Evolutionary conservation across 2,113 vertebrate genomes (phyloP), one percentile per base, ranked within the genome.

Genomic region (Tretioscincus oriximinensis): DNA sequence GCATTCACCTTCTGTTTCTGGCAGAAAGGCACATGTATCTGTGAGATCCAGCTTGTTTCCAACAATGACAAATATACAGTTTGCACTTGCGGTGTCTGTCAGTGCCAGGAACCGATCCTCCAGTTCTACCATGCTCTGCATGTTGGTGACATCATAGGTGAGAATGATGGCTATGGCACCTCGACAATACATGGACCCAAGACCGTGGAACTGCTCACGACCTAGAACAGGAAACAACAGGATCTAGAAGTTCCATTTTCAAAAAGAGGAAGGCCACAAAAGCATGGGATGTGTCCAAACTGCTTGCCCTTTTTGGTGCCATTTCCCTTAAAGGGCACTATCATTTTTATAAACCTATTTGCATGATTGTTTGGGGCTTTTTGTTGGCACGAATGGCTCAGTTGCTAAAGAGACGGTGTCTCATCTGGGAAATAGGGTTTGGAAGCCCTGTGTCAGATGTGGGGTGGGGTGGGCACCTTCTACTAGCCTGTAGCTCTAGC

Each of bases 151-250:
- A 0, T 99, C 98, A 0, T 99, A 99, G 1, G 95, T 98, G 63
- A 99, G 96, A 90, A 99, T 97, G 92, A 99, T 89, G 0, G 97
- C 98, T 0, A 96, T 94, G 0, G 98, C 98, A 0, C 97, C 96
- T 20, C 98, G 93, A 84, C 98, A 99, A 93, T 99, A 99, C 98
- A 99, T 97, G 3, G 98, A 99, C 63, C 98, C 98, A 22, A 99
- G 93, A 26, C 98, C 98, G 0, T 99, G 98, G 86, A 99, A 99
- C 93, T 99, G 98, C 84, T 99, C 98, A 12, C 98, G 94, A 81
- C 98, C 98, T 99, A 94, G 80, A 60, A 86, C 70, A 87, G 78
- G 87, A 74, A 87, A 63, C 14, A 84, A 84, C 84, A 54, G 78
- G 21, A 49, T 0, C 1, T 1, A 26, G 47, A 78, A 72, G 35